Conservation (phyloP, 2,888 invertebrate genomes). For the Amitus sp. region DNA sequence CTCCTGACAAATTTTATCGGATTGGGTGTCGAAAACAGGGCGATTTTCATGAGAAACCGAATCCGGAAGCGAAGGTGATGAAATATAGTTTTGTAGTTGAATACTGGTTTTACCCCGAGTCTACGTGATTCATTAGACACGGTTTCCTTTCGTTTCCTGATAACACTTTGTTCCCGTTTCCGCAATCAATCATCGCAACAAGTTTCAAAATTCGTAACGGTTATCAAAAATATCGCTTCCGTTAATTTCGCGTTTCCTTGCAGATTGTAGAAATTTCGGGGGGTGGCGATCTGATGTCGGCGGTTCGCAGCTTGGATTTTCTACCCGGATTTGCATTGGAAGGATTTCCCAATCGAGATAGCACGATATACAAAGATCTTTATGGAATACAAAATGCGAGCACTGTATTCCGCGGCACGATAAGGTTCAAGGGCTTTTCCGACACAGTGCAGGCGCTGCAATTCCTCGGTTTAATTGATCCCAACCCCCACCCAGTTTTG, state of each 20-base stretch:
- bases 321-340: slow-evolving; percentile 96
- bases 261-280: slow-evolving; percentile 88
- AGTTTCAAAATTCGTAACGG: too few relatives aligned
- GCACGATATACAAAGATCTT: slow-evolving; percentile 84
- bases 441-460: slow-evolving; percentile 90
- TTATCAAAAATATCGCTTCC: background rate
- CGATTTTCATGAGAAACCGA: too few relatives aligned
- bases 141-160: too few relatives aligned
- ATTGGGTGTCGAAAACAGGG: too few relatives aligned
- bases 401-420: slow-evolving; percentile 92
- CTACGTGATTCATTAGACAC: too few relatives aligned
- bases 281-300: slow-evolving; percentile 90
- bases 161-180: too few relatives aligned
- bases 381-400: slow-evolving; percentile 90
- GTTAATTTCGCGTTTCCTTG: background rate
- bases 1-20: too few relatives aligned
- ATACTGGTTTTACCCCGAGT: too few relatives aligned
- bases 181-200: too few relatives aligned
- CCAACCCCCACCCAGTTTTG: slow-evolving; percentile 86
- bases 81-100: too few relatives aligned
- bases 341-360: slow-evolving; percentile 97
- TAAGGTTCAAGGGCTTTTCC: slow-evolving; percentile 91
- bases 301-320: slow-evolving; percentile 83
- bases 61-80: too few relatives aligned
- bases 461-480: slow-evolving; percentile 86